A percentile compares a stretch with the other conserved stretches of the same genome.
These are phyloP conservation scores for Pedetes capensis DNA, from an alignment of 2,113 vertebrate genomes.

Conservation along the genomic window DNA sequence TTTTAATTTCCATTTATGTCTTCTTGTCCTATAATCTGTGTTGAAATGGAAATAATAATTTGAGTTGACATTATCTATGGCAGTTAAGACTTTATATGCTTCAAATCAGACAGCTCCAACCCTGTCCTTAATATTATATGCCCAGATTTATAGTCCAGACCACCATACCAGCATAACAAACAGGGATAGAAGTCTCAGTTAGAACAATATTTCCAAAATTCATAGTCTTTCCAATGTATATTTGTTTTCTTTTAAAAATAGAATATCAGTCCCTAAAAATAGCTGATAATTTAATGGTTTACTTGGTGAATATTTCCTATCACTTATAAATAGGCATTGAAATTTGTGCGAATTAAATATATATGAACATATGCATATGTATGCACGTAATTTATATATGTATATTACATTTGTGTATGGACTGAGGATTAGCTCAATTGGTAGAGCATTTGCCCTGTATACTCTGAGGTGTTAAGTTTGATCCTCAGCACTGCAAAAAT, in stretches of 20 bases:
- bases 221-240: not conserved
- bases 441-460: too few relatives aligned
- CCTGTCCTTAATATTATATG: conserved; percentile 73
- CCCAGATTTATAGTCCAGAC: conserved; percentile 58
- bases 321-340: not conserved
- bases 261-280: not conserved
- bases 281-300: not conserved
- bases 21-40: conserved; percentile 74
- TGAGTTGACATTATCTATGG: conserved; percentile 76
- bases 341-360: not conserved
- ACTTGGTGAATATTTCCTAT: not conserved
- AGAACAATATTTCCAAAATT: conserved; percentile 13
- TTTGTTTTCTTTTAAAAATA: not conserved
- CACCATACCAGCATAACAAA: conserved; percentile 64
- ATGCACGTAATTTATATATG: not conserved
- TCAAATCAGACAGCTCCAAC: conserved; percentile 70
- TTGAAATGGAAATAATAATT: conserved; percentile 82
- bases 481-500: too few relatives aligned
- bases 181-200: conserved; percentile 12
- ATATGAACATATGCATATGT: not conserved
- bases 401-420: too few relatives aligned
- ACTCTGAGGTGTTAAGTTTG: too few relatives aligned
- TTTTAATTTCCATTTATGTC: conserved; percentile 81
- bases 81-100: conserved; percentile 75
- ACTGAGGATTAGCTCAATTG: too few relatives aligned